Evolutionary conservation across 2,113 vertebrate genomes (phyloP).

Genomic region (Oryzias javanicus): DNA sequence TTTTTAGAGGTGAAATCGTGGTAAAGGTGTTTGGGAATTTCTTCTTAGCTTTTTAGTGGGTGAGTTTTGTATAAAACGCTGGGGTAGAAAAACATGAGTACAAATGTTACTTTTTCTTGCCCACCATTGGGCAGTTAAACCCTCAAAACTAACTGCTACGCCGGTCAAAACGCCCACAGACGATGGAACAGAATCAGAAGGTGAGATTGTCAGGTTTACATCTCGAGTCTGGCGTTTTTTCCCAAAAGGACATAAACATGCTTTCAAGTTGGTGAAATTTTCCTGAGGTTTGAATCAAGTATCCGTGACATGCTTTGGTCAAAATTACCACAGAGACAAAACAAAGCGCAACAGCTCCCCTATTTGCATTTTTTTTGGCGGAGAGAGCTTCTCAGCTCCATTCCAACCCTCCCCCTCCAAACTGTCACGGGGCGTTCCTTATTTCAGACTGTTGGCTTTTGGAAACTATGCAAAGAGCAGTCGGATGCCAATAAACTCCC

Average conservation of each 20-base stretch:
- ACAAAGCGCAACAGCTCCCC: not conserved
- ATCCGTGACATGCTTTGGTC: not conserved
- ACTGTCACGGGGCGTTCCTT: not conserved
- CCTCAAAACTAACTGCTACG: too few relatives aligned
- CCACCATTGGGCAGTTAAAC: too few relatives aligned
- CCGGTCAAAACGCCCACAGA: too few relatives aligned
- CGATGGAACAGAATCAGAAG: too few relatives aligned
- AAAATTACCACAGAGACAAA: not conserved
- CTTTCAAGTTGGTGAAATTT: constrained; percentile 1
- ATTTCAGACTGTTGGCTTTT: not conserved
- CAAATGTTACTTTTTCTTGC: too few relatives aligned
- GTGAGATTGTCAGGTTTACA: too few relatives aligned
- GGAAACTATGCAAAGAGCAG: not conserved
- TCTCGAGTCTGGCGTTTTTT: not conserved
- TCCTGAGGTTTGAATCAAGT: constrained; percentile 1
- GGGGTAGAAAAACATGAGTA: not conserved
- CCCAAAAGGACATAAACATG: not conserved
- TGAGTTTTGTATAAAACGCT: not conserved
- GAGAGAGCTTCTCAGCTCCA: not conserved
- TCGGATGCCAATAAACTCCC: not conserved
- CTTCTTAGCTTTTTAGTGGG: not conserved
- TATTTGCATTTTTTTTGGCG: not conserved
- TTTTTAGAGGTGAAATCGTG: not conserved
- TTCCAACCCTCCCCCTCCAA: too few relatives aligned
- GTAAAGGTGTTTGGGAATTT: not conserved